phyloP scores from a whole-genome alignment of 2,888 invertebrate species.

The Lasioglossum zephyrum region DNA sequence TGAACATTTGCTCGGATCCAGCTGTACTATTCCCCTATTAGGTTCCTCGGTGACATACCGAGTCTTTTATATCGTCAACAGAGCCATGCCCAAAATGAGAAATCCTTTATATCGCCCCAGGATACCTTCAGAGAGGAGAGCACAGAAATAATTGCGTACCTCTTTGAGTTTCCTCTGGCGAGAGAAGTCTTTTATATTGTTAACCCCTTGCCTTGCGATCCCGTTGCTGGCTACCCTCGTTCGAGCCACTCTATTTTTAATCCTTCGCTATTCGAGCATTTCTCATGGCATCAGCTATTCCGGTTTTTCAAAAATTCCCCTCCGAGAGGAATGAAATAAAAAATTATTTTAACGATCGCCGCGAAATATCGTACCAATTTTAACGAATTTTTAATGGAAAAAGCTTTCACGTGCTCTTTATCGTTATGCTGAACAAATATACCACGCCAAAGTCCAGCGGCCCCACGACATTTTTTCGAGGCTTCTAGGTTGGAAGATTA shows the following conservation, averaged over 20 bases:
- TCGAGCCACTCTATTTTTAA: neutral
- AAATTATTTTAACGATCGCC: too few relatives aligned
- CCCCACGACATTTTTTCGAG: too few relatives aligned
- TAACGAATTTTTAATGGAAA: too few relatives aligned
- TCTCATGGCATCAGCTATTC: neutral
- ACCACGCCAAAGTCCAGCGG: too few relatives aligned
- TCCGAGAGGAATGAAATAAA: too few relatives aligned
- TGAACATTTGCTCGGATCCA: neutral
- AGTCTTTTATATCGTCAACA: neutral
- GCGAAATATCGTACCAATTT: neutral
- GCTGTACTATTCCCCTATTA: neutral
- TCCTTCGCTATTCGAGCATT: neutral
- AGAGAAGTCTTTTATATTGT: constrained; percentile 1
- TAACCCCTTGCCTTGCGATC: neutral
- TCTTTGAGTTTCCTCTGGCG: neutral
- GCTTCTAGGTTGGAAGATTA: too few relatives aligned
- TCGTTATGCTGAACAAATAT: too few relatives aligned
- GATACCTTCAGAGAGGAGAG: neutral
- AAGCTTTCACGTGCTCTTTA: too few relatives aligned
- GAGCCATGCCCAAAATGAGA: neutral
- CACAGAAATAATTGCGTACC: neutral
- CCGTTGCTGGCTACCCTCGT: neutral
- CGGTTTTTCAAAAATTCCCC: neutral
- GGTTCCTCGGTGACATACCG: neutral
- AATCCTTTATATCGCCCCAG: neutral